Conservation (phyloP, 2,113 vertebrate genomes). For the Apteryx mantelli region DNA sequence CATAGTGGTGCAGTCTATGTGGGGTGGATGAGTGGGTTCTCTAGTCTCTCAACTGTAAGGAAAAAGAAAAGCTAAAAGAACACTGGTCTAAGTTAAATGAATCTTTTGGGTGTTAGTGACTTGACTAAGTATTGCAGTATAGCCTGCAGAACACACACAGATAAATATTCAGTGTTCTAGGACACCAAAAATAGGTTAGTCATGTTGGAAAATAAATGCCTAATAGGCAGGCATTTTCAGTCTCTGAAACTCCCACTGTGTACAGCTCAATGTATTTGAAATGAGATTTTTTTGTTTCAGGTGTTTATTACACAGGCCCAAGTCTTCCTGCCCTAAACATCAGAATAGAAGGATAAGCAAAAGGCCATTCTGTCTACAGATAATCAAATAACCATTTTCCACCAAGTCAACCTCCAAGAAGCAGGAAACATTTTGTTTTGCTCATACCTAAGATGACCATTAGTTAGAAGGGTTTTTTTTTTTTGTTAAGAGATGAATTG, state of each 20-base stretch:
- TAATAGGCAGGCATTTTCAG: not conserved
- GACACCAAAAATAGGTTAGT: not conserved
- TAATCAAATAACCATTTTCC: not conserved
- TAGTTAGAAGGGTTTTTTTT: not conserved
- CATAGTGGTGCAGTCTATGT: not conserved
- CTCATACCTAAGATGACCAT: not conserved
- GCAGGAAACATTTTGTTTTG: not conserved
- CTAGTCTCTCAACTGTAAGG: not conserved
- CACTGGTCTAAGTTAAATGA: not conserved
- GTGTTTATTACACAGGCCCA: not conserved
- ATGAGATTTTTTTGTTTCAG: rapidly evolving
- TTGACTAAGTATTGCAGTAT: not conserved
- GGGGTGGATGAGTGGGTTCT: not conserved
- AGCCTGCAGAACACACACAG: not conserved
- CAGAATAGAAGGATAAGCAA: not conserved
- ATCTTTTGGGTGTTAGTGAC: not conserved
- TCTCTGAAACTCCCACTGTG: not conserved
- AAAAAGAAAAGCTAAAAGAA: not conserved
- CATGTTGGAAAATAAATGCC: not conserved
- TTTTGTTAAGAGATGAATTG: not conserved
- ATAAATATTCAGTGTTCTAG: not conserved
- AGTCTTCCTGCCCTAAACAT: not conserved
- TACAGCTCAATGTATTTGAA: not conserved
- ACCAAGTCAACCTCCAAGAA: not conserved
- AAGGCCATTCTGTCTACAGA: not conserved